phyloP scores from a whole-genome alignment of 2,113 vertebrate genomes.

The Erinaceus europaeus region DNA sequence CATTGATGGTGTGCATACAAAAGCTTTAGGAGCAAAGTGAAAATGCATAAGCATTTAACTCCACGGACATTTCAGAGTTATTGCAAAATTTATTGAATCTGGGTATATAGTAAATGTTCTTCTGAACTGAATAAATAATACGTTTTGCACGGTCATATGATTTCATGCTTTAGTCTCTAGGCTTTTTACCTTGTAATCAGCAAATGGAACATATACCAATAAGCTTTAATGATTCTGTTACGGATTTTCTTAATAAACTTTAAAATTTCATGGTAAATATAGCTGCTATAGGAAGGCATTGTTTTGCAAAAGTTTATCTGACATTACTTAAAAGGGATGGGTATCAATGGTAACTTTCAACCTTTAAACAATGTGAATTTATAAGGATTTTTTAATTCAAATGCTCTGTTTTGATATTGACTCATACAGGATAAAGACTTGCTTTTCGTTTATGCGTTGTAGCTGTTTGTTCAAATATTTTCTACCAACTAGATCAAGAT shows the following conservation, averaged over 20 bases:
- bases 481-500: too few species aligned
- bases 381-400: too few species aligned
- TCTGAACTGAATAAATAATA: background rate
- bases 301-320: constrained; percentile 1
- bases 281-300: background rate
- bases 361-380: too few species aligned
- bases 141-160: background rate
- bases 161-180: background rate
- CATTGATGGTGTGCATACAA: background rate
- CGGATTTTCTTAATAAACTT: constrained; percentile 9
- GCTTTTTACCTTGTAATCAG: background rate
- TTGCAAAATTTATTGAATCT: background rate
- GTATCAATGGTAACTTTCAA: too few species aligned
- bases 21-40: too few species aligned
- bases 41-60: background rate
- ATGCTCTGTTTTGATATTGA: too few species aligned
- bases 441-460: too few species aligned
- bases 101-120: background rate
- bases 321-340: background rate
- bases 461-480: too few species aligned
- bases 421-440: too few species aligned
- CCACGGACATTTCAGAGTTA: background rate
- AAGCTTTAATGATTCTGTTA: too few species aligned
- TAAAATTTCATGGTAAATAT: background rate
- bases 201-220: too few species aligned